Percentiles rank a stretch among this genome's conserved stretches.
Conservation (phyloP, 2,888 invertebrate genomes). For the Folsomia manolachei region DNA sequence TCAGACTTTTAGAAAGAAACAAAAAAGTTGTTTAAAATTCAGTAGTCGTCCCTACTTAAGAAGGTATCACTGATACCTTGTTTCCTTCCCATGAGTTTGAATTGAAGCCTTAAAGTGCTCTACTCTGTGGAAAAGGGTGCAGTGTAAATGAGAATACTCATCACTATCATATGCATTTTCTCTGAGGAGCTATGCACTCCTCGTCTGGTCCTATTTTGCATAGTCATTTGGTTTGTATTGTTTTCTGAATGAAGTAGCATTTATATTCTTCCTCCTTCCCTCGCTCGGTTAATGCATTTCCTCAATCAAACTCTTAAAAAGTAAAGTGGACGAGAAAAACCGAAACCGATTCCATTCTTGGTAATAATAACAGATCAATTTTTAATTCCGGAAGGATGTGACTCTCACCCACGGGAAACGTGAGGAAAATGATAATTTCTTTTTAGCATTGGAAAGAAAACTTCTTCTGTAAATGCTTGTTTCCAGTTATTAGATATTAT, state of each 20-base stretch:
- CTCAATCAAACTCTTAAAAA: slow-evolving; percentile 19
- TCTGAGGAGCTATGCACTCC: no score
- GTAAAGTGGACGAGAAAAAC: background rate
- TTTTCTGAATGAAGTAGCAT: background rate
- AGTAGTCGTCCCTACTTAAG: slow-evolving; percentile 23
- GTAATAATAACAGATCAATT: slow-evolving; percentile 42
- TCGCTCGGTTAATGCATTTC: slow-evolving; percentile 13
- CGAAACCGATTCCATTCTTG: slow-evolving; percentile 36
- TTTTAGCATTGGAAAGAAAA: background rate
- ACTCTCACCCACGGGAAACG: slow-evolving; percentile 30
- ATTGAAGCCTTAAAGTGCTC: background rate
- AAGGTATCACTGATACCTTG: no score
- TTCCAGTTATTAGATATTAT: background rate
- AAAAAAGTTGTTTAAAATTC: slow-evolving; percentile 37
- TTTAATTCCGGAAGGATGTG: slow-evolving; percentile 34
- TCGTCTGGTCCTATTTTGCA: no score
- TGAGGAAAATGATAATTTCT: slow-evolving; percentile 27
- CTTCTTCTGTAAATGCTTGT: no score
- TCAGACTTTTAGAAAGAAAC: background rate
- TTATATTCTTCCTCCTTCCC: background rate
- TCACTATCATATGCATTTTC: slow-evolving; percentile 20
- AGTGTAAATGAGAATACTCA: slow-evolving; percentile 17
- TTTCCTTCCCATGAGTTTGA: background rate
- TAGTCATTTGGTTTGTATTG: no score
- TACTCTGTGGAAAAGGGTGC: slow-evolving; percentile 1